Evolutionary conservation across 1,140 invertebrate genomes (phyloP), one percentile per base, ranked within the genome.

Genomic region (Drosophila varians): DNA sequence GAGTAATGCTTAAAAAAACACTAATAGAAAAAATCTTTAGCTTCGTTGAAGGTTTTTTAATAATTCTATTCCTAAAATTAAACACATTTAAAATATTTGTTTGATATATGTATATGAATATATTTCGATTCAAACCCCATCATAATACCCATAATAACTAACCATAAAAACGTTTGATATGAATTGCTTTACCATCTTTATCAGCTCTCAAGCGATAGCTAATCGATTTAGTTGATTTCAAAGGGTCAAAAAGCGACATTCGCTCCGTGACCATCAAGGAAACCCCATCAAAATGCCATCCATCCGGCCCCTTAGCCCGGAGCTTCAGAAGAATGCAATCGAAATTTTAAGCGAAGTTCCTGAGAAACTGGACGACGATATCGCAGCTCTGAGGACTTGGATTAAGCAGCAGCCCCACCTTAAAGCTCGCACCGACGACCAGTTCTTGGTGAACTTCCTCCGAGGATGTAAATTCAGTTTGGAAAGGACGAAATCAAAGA

Each of bases 391-490:
- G 31, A 92, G 92, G 38, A 92, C 93, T 19, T 95, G 94, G 94
- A 91, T 95, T 16, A 80, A 91, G 4, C 94, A 95, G 84, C 94
- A 94, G 70, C 93, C 93, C 0, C 93, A 95, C 86, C 89, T 95
- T 2, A 82, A 66, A 4, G 68, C 88, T 5, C 79, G 79, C 34
- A 86, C 65, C 89, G 94, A 94, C 75, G 94, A 95, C 72, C 93
- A 94, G 88, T 93, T 93, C 82, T 54, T 95, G 19, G 76, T 94
- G 8, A 92, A 92, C 58, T 94, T 94, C 86, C 88, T 95, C 23
- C 91, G 94, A 11, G 94, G 94, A 38, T 94, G 93, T 73, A 96
- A 96, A 87, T 95, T 93, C 80, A 95, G 94, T 68, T 80, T 95
- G 62, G 94, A 95, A 82, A 92, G 92, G 64, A 92, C 93, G 12